Conservation (phyloP, 2,113 vertebrate genomes). For the Hippocampus guttulatus region DNA sequence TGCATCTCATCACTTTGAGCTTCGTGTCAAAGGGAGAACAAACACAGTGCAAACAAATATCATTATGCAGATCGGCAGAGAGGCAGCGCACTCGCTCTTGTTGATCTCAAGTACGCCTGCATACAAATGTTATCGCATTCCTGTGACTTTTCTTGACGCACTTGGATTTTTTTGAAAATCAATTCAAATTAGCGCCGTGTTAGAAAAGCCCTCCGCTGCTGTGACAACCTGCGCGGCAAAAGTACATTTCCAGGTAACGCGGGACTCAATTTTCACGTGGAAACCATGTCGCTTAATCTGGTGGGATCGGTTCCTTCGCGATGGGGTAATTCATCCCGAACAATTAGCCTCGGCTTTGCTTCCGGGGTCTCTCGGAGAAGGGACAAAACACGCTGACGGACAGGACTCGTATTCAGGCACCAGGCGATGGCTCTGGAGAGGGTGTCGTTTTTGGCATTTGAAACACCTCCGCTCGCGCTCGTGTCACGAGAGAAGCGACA, state of each 20-base stretch:
- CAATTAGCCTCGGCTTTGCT: slow-evolving; percentile 59
- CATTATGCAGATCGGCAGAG: slow-evolving; percentile 25
- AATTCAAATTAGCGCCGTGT: slow-evolving; percentile 32
- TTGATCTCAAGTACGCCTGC: slow-evolving; percentile 31
- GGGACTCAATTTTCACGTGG: slow-evolving; percentile 20
- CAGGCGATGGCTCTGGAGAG: slow-evolving; percentile 59
- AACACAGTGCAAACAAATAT: slow-evolving; percentile 42
- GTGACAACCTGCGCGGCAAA: slow-evolving; percentile 8
- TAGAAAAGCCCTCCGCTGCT: slow-evolving; percentile 16
- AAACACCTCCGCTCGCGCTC: slow-evolving; percentile 65
- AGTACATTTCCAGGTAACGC: slow-evolving; percentile 25
- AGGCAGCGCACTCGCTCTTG: slow-evolving; percentile 20
- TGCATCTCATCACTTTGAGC: slow-evolving; percentile 42
- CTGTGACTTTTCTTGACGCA: slow-evolving; percentile 27
- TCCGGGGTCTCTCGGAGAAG: slow-evolving; percentile 51
- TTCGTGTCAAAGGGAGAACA: slow-evolving; percentile 32
- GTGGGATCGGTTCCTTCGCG: slow-evolving; percentile 45
- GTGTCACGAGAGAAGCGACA: slow-evolving; percentile 65
- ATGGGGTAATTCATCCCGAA: slow-evolving; percentile 57
- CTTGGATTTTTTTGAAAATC: slow-evolving; percentile 28
- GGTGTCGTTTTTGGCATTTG: slow-evolving; percentile 71
- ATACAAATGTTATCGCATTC: slow-evolving; percentile 22
- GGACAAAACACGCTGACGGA: slow-evolving; percentile 53
- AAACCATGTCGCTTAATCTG: slow-evolving; percentile 34
- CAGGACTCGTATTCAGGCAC: slow-evolving; percentile 59